Evolutionary conservation across 2,797 vertebrate species (phyloP).

Genomic region (Coregonus ussuriensis): DNA sequence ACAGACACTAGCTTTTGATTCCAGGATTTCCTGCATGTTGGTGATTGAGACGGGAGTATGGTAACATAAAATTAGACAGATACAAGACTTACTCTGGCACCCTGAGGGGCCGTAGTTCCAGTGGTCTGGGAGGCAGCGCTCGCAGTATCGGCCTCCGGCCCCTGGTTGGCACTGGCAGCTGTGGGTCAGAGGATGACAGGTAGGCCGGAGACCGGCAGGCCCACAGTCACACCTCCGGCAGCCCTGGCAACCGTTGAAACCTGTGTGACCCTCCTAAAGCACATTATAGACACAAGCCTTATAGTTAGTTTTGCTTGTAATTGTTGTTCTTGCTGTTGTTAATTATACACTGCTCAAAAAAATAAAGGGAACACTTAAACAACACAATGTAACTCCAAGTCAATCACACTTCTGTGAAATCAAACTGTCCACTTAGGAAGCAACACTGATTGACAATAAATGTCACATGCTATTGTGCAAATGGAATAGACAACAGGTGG

Average conservation of each 20-base stretch:
- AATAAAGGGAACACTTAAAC: too few species aligned
- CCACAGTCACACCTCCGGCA: slow-evolving; percentile 81
- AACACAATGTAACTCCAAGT: too few species aligned
- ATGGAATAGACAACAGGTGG: too few species aligned
- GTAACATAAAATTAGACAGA: too few species aligned
- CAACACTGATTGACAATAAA: too few species aligned
- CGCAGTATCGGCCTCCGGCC: slow-evolving; percentile 80
- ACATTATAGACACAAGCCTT: slow-evolving; percentile 23
- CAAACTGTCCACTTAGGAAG: too few species aligned
- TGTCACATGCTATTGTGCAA: too few species aligned
- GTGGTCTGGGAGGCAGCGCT: slow-evolving; percentile 77
- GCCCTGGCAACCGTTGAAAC: slow-evolving; percentile 80
- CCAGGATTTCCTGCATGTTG: too few species aligned
- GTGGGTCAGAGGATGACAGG: slow-evolving; percentile 79
- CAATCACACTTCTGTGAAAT: too few species aligned
- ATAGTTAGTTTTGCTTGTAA: too few species aligned
- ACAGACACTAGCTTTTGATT: too few species aligned
- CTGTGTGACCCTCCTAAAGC: slow-evolving; percentile 77
- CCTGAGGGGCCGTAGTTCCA: slow-evolving; percentile 79
- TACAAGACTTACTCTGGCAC: slow-evolving; percentile 72
- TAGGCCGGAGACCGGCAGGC: slow-evolving; percentile 70
- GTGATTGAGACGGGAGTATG: slow-evolving; percentile 36
- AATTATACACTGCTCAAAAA: too few species aligned
- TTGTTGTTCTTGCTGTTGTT: background rate
- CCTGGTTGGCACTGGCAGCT: slow-evolving; percentile 79